Conservation (phyloP, 2,888 invertebrate genomes). For the Leistus spinibarbis region DNA sequence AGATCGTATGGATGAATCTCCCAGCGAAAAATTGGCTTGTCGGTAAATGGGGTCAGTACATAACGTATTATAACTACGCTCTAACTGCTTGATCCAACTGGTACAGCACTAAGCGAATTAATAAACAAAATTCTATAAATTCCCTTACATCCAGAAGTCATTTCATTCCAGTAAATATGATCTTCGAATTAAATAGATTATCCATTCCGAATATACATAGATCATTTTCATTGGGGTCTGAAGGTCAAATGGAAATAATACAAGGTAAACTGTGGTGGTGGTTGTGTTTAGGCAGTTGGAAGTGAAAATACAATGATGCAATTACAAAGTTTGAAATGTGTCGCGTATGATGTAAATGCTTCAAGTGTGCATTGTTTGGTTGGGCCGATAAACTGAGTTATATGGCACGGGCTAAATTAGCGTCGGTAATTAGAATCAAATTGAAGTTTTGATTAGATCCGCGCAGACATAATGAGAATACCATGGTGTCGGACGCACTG, state of each 20-base stretch:
- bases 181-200: too few species aligned
- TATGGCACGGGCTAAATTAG: slow-evolving; percentile 48
- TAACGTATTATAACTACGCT: background rate
- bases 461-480: slow-evolving; percentile 49
- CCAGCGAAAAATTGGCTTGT: background rate
- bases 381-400: slow-evolving; percentile 33
- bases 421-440: slow-evolving; percentile 51
- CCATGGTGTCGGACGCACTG: slow-evolving; percentile 43
- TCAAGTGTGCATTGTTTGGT: background rate
- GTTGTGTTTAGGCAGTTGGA: too few species aligned
- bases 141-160: too few species aligned
- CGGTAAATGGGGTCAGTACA: background rate
- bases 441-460: slow-evolving; percentile 53
- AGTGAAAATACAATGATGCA: background rate
- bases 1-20: background rate
- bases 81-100: too few species aligned
- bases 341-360: background rate
- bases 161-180: background rate
- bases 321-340: background rate
- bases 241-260: too few species aligned
- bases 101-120: too few species aligned
- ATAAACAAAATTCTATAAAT: too few species aligned
- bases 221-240: too few species aligned
- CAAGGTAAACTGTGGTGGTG: too few species aligned
- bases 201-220: too few species aligned